Base-by-base conservation (phyloP, 2,797 vertebrate genomes). In the Sebastes matsubarae region DNA sequence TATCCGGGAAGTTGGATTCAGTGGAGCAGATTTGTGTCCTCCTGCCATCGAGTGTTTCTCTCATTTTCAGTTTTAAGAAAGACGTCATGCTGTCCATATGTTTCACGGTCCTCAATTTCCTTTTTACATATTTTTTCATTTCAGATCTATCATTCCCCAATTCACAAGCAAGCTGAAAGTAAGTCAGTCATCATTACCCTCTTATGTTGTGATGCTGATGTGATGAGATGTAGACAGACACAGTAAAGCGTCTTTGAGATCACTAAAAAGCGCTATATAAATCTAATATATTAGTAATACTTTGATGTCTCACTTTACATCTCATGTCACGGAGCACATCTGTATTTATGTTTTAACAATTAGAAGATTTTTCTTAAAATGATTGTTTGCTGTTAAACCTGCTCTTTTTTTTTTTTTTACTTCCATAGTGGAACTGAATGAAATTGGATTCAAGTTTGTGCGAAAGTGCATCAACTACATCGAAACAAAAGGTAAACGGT, bases 131-230 rank as follows among this genome's bases (percentile, higher is more conserved):
- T 89, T 61, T 86, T 82, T 82, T 66, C 65, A 77, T 96, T 94
- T 80, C 93, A 99, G 98, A 99, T 99, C 89, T 99, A 99, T 95
- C 97, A 97, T 95, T 98, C 97, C 79, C 98, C 98, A 79, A 98
- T 99, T 95, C 97, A 98, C 29, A 99, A 99, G 88, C 97, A 98
- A 92, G 97, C 98, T 85, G 98, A 99, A 94, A 99, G 98, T 99
- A 95, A 97, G 98, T 97, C 82, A 11, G 29, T 59, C 74, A 54
- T 57, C 50, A 32, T 29, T n/a, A 34, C 18, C 52, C 50, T 42
- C 9, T 50, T 1, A 58, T 27, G 32, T 14, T 68, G 13, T 29
- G 14, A n/a, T 73, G 57, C 38, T 59, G 5, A 38, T 36, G 69
- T 72, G 14, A 34, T 68, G 65, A 25, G 25, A 0, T 72, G 25